Percentiles rank a stretch among this genome's conserved stretches.
phyloP scores from a whole-genome alignment of 2,888 invertebrate species.

The Cryptocephalus primarius region DNA sequence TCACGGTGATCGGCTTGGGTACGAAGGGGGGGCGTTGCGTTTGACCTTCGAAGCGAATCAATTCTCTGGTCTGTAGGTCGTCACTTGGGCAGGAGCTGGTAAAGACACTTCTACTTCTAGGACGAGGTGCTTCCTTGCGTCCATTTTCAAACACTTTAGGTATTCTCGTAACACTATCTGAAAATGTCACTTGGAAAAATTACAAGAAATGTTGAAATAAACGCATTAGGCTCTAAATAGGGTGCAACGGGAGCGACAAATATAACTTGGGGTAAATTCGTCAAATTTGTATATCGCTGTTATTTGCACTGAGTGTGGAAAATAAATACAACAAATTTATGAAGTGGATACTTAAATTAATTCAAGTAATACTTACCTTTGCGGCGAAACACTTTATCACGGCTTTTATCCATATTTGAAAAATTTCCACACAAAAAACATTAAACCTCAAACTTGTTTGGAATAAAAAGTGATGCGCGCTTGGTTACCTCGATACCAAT shows the following conservation, averaged over 20 bases:
- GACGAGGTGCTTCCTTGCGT: constrained; percentile 41
- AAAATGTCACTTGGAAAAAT: constrained; percentile 23
- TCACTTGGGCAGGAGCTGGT: constrained; percentile 55
- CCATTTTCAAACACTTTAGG: constrained; percentile 24
- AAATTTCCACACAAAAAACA: constrained; percentile 20
- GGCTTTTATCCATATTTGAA: constrained; percentile 25
- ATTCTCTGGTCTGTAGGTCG: constrained; percentile 40
- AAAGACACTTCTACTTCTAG: constrained; percentile 51
- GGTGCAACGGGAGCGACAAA: neutral
- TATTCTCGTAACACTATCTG: constrained; percentile 32
- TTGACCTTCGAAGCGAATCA: constrained; percentile 44
- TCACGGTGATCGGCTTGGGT: constrained; percentile 45
- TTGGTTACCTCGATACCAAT: neutral
- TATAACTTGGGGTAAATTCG: neutral
- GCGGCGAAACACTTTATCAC: constrained; percentile 33
- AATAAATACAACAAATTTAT: too few species aligned
- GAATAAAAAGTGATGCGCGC: constrained; percentile 10
- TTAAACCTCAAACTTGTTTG: constrained; percentile 19
- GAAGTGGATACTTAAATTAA: too few species aligned
- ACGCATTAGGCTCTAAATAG: neutral
- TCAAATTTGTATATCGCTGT: too few species aligned
- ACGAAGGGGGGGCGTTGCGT: constrained; percentile 41
- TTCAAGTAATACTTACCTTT: constrained; percentile 27
- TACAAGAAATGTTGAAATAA: constrained; percentile 1
- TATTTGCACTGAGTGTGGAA: too few species aligned